These are phyloP conservation scores for Trachelus stipa DNA, from an alignment of 2,888 invertebrate species.

Conservation along the genomic window DNA sequence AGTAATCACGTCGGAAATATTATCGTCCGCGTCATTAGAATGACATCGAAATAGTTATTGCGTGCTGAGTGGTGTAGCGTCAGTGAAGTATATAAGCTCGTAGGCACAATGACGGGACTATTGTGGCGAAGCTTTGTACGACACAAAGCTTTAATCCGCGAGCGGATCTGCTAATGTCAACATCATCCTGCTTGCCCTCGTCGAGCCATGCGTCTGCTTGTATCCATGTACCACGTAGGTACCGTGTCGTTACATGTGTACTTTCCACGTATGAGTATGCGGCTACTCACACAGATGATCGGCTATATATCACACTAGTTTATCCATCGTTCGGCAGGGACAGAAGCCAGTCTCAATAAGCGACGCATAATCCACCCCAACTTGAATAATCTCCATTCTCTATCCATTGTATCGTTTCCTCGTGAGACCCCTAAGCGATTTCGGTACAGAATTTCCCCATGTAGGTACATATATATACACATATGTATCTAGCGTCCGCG, in stretches of 20 bases:
- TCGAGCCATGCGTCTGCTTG: slow-evolving; percentile 12
- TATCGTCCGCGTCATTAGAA: not conserved
- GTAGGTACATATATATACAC: slow-evolving; percentile 30
- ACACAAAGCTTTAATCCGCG: slow-evolving; percentile 64
- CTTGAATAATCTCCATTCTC: slow-evolving; percentile 58
- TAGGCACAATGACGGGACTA: slow-evolving; percentile 49
- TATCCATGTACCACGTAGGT: slow-evolving; percentile 7
- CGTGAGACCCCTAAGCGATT: slow-evolving; percentile 45
- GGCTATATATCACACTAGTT: not conserved
- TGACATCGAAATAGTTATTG: slow-evolving; percentile 47
- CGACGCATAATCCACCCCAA: slow-evolving; percentile 58
- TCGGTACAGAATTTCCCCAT: slow-evolving; percentile 36
- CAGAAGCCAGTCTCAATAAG: slow-evolving; percentile 44
- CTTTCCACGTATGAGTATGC: slow-evolving; percentile 9
- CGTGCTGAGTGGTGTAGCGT: slow-evolving; percentile 39
- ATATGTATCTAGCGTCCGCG: slow-evolving; percentile 28
- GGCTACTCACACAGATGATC: slow-evolving; percentile 1
- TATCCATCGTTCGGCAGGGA: slow-evolving; percentile 8
- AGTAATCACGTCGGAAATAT: not conserved
- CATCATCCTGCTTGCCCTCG: slow-evolving; percentile 48
- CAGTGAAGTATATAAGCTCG: slow-evolving; percentile 46
- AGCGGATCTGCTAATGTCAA: slow-evolving; percentile 64
- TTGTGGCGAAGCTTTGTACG: slow-evolving; percentile 56
- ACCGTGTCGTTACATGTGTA: slow-evolving; percentile 9
- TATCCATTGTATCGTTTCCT: slow-evolving; percentile 50